A percentile compares a stretch with the other conserved stretches of the same genome.
These are phyloP conservation scores for Campylomormyrus tamandua DNA, from an alignment of 2,113 vertebrate species.

Conservation along the genomic window DNA sequence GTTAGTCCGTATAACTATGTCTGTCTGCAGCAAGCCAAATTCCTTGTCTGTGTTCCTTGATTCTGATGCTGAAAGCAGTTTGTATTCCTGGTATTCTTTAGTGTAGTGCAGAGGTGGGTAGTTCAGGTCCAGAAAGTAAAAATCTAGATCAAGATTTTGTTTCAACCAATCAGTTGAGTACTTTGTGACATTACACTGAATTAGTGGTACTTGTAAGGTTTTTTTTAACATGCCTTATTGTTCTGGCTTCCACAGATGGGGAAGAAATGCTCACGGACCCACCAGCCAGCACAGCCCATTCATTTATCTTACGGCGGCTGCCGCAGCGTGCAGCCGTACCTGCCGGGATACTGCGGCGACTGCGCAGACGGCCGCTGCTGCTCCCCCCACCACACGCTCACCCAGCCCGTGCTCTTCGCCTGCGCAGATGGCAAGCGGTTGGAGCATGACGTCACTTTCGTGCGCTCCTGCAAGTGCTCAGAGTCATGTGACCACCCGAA, in stretches of 20 bases:
- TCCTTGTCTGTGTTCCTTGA: neutral
- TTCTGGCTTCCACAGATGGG: conserved; percentile 55
- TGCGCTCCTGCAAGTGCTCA: conserved; percentile 73
- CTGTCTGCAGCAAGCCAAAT: too few species aligned
- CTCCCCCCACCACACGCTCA: conserved; percentile 63
- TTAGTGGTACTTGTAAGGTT: neutral
- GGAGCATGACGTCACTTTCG: conserved; percentile 63
- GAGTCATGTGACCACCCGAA: conserved; percentile 62
- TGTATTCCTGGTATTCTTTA: neutral
- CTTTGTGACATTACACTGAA: neutral
- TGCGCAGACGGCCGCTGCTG: conserved; percentile 72
- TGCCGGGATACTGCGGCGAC: conserved; percentile 67
- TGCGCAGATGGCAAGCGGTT: conserved; percentile 63
- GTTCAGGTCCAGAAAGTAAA: too few species aligned
- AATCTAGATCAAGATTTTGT: neutral
- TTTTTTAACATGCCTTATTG: neutral
- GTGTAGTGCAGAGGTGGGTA: neutral
- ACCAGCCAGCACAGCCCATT: conserved; percentile 64
- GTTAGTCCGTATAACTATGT: too few species aligned
- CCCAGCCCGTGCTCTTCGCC: conserved; percentile 56
- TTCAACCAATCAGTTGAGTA: neutral
- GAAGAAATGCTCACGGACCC: conserved; percentile 68
- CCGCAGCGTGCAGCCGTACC: conserved; percentile 62
- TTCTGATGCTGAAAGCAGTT: neutral
- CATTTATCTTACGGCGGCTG: conserved; percentile 66